These are phyloP conservation scores for Alcedo atthis DNA, from an alignment of 2,797 vertebrate genomes.

Conservation along the genomic window DNA sequence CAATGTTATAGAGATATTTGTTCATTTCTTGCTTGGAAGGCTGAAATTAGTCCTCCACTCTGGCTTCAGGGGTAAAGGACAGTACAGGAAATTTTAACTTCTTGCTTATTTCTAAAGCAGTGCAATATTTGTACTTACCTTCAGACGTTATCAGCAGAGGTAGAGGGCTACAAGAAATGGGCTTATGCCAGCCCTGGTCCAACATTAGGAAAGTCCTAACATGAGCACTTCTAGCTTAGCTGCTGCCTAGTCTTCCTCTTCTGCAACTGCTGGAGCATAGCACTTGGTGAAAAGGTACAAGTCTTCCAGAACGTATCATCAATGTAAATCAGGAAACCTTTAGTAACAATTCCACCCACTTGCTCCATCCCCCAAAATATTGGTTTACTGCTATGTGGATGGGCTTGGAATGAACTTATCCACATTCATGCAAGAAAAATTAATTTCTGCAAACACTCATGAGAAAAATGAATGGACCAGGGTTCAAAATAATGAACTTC, in stretches of 20 bases:
- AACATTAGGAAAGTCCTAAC: not conserved
- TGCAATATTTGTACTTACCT: not conserved
- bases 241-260: not conserved
- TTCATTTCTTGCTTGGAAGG: not conserved
- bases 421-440: not conserved
- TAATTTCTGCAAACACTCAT: not conserved
- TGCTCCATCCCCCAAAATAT: not conserved
- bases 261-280: fast-evolving
- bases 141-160: not conserved
- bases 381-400: not conserved
- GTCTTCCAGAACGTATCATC: not conserved
- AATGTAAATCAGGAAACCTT: not conserved
- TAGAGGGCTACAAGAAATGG: not conserved
- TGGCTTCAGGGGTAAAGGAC: not conserved
- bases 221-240: not conserved
- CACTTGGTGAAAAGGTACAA: not conserved
- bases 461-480: not conserved
- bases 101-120: not conserved
- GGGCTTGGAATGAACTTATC: not conserved
- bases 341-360: not conserved
- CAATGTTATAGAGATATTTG: not conserved
- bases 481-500: not conserved
- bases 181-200: not conserved
- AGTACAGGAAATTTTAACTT: not conserved
- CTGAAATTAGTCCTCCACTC: not conserved